Percentiles rank a stretch among this genome's conserved stretches.
Evolutionary conservation across 2,888 invertebrate genomes (phyloP).

Genomic region (Synergus gifuensis): DNA sequence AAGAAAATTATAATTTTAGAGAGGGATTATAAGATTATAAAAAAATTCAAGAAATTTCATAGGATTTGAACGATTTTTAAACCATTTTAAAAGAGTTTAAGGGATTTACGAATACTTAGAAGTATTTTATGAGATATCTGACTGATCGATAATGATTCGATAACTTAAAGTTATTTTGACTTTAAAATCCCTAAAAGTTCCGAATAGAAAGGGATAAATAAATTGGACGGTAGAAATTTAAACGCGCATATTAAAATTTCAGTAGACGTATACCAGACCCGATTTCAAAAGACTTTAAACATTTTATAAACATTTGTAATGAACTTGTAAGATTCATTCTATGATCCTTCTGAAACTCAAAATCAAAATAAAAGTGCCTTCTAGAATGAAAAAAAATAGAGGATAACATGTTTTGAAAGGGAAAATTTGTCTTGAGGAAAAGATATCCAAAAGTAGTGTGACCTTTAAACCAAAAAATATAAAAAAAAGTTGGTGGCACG

Average conservation of each 20-base stretch:
- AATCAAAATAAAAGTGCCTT: background rate
- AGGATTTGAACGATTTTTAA: no score
- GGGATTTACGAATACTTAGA: no score
- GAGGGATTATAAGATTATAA: no score
- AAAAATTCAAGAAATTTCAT: no score
- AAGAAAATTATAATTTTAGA: no score
- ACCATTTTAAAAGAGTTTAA: no score
- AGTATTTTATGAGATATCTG: no score
- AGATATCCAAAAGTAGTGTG: background rate
- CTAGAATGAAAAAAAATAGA: background rate
- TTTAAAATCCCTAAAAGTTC: no score
- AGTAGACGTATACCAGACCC: background rate
- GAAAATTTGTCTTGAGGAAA: conserved; percentile 20
- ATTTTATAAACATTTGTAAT: background rate
- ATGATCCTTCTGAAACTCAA: background rate
- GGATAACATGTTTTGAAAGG: background rate
- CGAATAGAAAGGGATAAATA: background rate
- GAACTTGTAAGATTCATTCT: background rate
- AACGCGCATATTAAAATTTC: background rate
- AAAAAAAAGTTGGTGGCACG: conserved; percentile 49
- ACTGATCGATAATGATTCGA: no score
- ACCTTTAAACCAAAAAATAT: background rate
- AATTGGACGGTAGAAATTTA: background rate
- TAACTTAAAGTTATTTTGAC: no score
- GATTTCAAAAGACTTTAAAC: background rate